Percentiles rank a stretch among this genome's conserved stretches.
Conservation (phyloP, 2,797 vertebrate species). For the Allobates femoralis region DNA sequence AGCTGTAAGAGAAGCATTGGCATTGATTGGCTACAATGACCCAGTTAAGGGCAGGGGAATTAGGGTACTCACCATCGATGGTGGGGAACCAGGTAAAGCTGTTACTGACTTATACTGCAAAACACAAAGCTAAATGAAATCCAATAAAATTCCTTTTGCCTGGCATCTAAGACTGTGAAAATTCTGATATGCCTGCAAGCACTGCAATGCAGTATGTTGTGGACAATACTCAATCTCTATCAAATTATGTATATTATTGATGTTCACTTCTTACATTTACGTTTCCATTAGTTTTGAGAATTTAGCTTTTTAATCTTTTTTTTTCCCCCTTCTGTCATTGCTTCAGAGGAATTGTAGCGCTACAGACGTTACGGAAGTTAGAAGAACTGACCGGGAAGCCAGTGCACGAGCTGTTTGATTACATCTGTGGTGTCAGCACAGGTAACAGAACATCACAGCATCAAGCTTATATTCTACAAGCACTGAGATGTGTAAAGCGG, state of each 20-base stretch:
- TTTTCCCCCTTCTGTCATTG: background rate
- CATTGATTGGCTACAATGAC: constrained; percentile 88
- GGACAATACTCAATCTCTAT: background rate
- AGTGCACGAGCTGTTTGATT: constrained; percentile 93
- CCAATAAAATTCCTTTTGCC: background rate
- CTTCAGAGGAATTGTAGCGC: constrained; percentile 90
- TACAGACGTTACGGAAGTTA: constrained; percentile 90
- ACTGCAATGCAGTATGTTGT: background rate
- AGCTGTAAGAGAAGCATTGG: constrained; percentile 89
- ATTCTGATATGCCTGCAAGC: background rate
- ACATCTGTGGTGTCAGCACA: constrained; percentile 98
- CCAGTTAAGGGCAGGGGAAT: constrained; percentile 91
- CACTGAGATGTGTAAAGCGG: background rate
- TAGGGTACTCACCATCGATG: constrained; percentile 91
- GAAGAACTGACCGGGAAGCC: constrained; percentile 91
- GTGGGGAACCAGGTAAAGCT: constrained; percentile 91
- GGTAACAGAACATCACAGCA: constrained; percentile 73
- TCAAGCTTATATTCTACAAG: background rate
- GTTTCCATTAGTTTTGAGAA: background rate
- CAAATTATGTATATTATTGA: background rate
- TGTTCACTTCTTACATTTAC: background rate
- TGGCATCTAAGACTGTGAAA: background rate
- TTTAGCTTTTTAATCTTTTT: background rate
- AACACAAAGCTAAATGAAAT: background rate
- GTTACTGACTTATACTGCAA: background rate